Base-by-base conservation (phyloP, 2,113 vertebrate species). In the Tupaia chinensis region DNA sequence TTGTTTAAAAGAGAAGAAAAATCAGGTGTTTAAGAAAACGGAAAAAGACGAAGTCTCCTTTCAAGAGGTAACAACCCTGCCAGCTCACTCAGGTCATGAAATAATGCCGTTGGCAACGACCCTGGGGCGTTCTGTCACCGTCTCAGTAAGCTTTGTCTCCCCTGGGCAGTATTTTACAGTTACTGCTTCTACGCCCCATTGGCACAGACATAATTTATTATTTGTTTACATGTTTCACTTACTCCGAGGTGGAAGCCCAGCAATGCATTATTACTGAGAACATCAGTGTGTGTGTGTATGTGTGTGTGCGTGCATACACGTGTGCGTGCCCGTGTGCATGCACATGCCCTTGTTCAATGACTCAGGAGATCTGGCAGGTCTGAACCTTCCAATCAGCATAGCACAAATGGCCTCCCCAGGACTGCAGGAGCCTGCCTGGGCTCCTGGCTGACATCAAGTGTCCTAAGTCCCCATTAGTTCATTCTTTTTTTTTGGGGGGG, bases 201-300 rank as follows among this genome's bases (percentile, higher is more conserved):
- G 93, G 77, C 82, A 76, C 79, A 91, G 95, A 81, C 66, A 92
- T 91, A 73, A 97, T 76, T 94, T 97, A 98, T 93, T 84, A 79
- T 97, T 95, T 98, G 95, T 98, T 97, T 96, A 90, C 77, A 76
- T 44, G 91, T 96, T 97, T 97, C 90, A 79, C 86, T 95, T 95
- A 74, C 23, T 74, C 29, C 32, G 95, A 93, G 93, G 79, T 66
- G 23, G 89, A 78, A 97, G 72, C 17, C 56, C 82, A 68, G 72
- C 56, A 77, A 88, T 74, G 32, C 65, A 34, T 73, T 92, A 20
- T 79, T 88, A 77, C 68, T 32, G 66, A 94, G 22, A 29, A 61
- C 23, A 34, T 63, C 20, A 2, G 65, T 4, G 32, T 68, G 74
- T 53, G 65, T 1, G 44, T 87, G 76, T n/a, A 66, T 14, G 27